Evolutionary conservation across 2,797 vertebrate species (phyloP).

Genomic region (Molothrus ater): DNA sequence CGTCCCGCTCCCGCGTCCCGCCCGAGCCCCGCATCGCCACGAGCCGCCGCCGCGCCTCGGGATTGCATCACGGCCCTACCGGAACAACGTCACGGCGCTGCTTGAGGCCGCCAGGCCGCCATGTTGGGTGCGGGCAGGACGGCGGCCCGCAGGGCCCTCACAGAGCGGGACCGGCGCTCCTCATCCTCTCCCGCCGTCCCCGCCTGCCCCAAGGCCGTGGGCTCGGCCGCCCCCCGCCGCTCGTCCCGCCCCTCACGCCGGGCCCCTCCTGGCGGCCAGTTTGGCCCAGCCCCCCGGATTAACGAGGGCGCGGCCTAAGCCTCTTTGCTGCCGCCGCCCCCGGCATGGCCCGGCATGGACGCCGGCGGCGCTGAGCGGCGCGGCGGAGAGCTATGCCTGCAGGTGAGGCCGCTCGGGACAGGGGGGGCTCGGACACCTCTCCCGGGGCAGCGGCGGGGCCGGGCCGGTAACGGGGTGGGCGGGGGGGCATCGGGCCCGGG

Average conservation of each 20-base stretch:
- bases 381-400: background rate
- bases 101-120: background rate
- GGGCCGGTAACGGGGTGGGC: too few species aligned
- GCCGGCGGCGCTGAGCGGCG: background rate
- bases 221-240: too few species aligned
- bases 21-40: background rate
- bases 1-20: background rate
- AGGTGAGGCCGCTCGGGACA: background rate
- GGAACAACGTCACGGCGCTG: background rate
- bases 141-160: background rate
- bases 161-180: accelerated
- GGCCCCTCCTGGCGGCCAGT: background rate
- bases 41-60: background rate
- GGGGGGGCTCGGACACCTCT: background rate
- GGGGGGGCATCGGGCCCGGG: background rate
- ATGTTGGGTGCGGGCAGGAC: background rate
- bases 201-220: too few species aligned
- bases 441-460: background rate
- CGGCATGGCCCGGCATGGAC: constrained; percentile 24
- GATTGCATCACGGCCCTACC: background rate
- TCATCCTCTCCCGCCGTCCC: background rate
- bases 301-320: background rate
- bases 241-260: background rate
- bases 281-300: background rate
- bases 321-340: background rate